Percentiles rank a stretch among this genome's conserved stretches.
Evolutionary conservation across 2,797 vertebrate species (phyloP).

Genomic region (Megalops cyprinoides): DNA sequence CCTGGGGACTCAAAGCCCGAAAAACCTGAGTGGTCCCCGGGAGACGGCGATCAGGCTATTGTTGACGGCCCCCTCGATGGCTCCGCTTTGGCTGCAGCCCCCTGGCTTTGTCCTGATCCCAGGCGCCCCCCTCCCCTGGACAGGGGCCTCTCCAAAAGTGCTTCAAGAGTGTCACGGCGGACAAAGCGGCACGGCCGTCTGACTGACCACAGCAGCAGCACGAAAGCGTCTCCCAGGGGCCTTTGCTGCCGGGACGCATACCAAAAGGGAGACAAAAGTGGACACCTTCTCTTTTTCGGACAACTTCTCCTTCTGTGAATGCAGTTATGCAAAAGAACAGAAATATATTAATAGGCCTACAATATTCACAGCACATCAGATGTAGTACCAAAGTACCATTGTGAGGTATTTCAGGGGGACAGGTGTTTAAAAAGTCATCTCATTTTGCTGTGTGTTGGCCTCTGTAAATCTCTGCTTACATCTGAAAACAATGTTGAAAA

Average conservation of each 20-base stretch:
- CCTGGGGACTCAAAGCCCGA: no score
- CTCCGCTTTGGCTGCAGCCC: slow-evolving; percentile 13
- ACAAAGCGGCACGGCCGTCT: slow-evolving; percentile 22
- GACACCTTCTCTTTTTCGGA: neutral
- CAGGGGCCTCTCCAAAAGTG: slow-evolving; percentile 31
- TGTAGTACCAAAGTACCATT: no score
- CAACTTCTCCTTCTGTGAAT: no score
- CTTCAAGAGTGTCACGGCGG: slow-evolving; percentile 8
- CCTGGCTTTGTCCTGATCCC: slow-evolving; percentile 9
- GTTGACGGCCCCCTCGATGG: neutral
- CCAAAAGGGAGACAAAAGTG: neutral
- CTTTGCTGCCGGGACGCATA: neutral
- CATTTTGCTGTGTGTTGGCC: no score
- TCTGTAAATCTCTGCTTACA: no score
- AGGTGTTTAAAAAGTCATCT: no score
- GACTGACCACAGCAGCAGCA: neutral
- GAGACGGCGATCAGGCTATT: neutral
- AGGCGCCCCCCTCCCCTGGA: slow-evolving; percentile 4
- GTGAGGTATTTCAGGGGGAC: no score
- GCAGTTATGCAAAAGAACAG: neutral
- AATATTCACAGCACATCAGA: no score
- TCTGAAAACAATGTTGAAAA: no score
- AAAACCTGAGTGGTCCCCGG: neutral
- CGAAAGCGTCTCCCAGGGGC: no score
- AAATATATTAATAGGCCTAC: neutral